Conservation (phyloP, 2,888 invertebrate species). For the Morpho deidamia region DNA sequence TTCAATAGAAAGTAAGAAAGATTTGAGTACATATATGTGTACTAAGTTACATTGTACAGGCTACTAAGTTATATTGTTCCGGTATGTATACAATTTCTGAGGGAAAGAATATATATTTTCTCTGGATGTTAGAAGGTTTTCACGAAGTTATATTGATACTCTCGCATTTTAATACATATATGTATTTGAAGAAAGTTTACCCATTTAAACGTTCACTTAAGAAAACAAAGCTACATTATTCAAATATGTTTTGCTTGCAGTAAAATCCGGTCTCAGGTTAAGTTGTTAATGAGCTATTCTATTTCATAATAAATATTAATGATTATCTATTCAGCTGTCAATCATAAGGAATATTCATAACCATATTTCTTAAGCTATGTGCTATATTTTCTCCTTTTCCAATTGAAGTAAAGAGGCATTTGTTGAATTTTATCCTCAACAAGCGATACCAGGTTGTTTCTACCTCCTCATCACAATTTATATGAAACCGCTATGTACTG, state of each 20-base stretch:
- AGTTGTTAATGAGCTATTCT: constrained; percentile 11
- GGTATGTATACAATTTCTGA: too few relatives aligned
- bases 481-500: too few relatives aligned
- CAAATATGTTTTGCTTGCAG: constrained; percentile 6
- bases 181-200: neutral
- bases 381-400: neutral
- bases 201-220: neutral
- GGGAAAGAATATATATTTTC: too few relatives aligned
- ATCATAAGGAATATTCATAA: constrained; percentile 1
- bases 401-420: neutral
- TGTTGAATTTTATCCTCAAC: neutral
- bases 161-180: too few relatives aligned
- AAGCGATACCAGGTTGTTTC: too few relatives aligned
- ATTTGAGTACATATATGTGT: too few relatives aligned
- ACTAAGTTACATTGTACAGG: too few relatives aligned
- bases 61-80: too few relatives aligned
- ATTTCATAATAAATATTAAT: constrained; percentile 14
- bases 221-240: constrained; percentile 1
- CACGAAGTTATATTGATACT: too few relatives aligned
- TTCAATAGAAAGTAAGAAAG: too few relatives aligned
- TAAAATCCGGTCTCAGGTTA: constrained; percentile 7
- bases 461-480: too few relatives aligned
- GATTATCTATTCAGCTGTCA: constrained; percentile 8
- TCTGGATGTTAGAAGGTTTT: too few relatives aligned
- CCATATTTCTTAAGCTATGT: neutral